Base-by-base conservation (phyloP, 2,888 invertebrate species). In the Hypena proboscidalis region DNA sequence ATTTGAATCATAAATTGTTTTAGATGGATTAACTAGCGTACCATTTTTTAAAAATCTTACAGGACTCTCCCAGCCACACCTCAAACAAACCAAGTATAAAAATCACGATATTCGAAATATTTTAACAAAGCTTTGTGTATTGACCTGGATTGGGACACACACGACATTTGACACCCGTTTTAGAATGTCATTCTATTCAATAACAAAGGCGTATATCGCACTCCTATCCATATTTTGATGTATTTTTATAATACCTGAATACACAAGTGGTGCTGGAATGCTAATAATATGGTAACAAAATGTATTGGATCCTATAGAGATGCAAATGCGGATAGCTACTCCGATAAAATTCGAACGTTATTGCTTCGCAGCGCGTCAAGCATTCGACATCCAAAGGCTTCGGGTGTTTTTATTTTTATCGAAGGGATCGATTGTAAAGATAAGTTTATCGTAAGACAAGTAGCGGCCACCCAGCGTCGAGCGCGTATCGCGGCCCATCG, bases 361-460 rank as follows among this genome's bases (percentile, higher is more conserved):
- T 86, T 76, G 83, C 79, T 79, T 77, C 76, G 80, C 76, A 77
- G 80, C 82, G 83, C 84, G 82, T 85, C 85, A 86, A 83, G 80
- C 75, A 72, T 80, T 77, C 79, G 79, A 80, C 84, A 76, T 83
- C 71, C 74, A 73, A 71, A 77, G 72, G 75, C 76, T 74, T 74
- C 72, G 70, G n/a, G 75, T 74, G 78, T 77, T 80, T 80, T 85
- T 85, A 82, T 85, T 87, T 88, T 88, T 88, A 89, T 89, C 88
- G 80, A 69, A 71, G 80, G 86, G 84, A 88, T 89, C 88, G 90
- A 90, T 89, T 84, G 83, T 86, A 77, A 83, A 90, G 90, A 90
- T 90, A 90, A 88, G 83, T 85, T 81, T 78, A 81, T 84, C 86
- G 88, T 88, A 90, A 90, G 89, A 90, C 90, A 81, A 88, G 90